These are phyloP conservation scores for Riptortus pedestris DNA, from an alignment of 1,140 invertebrate species.

Conservation along the genomic window DNA sequence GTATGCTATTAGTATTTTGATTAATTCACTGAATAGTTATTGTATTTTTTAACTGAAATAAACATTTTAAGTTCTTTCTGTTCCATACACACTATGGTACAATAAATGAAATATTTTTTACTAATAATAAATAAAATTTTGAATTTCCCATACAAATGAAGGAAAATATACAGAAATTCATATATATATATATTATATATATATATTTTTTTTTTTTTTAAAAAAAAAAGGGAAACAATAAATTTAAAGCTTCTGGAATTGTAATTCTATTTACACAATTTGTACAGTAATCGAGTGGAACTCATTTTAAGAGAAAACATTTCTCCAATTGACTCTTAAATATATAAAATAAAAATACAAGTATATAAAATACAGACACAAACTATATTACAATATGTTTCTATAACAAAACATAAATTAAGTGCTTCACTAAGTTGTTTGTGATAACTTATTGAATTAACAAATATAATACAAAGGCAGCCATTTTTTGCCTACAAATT, in stretches of 20 bases:
- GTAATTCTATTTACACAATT: constrained; percentile 13
- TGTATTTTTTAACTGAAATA: too few relatives aligned
- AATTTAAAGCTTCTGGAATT: constrained; percentile 16
- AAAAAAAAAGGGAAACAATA: constrained; percentile 10
- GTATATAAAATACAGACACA: constrained; percentile 10
- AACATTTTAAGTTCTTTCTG: too few relatives aligned
- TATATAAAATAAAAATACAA: constrained; percentile 16
- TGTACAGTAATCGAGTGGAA: constrained; percentile 10
- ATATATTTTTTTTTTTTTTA: background rate
- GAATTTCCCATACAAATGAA: too few relatives aligned
- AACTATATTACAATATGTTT: constrained; percentile 14
- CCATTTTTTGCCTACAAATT: background rate
- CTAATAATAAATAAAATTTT: too few relatives aligned
- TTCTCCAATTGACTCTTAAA: constrained; percentile 14
- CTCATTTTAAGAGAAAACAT: constrained; percentile 8
- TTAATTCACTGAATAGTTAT: too few relatives aligned
- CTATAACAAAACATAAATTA: constrained; percentile 17
- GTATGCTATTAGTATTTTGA: too few relatives aligned
- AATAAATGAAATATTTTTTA: too few relatives aligned
- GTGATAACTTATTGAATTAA: constrained; percentile 16
- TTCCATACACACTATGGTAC: too few relatives aligned
- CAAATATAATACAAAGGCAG: constrained; percentile 16
- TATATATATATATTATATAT: background rate
- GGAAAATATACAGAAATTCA: too few relatives aligned
- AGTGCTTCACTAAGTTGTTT: background rate